phyloP scores from a whole-genome alignment of 2,888 invertebrate species.

The Parnassius glacialis region DNA sequence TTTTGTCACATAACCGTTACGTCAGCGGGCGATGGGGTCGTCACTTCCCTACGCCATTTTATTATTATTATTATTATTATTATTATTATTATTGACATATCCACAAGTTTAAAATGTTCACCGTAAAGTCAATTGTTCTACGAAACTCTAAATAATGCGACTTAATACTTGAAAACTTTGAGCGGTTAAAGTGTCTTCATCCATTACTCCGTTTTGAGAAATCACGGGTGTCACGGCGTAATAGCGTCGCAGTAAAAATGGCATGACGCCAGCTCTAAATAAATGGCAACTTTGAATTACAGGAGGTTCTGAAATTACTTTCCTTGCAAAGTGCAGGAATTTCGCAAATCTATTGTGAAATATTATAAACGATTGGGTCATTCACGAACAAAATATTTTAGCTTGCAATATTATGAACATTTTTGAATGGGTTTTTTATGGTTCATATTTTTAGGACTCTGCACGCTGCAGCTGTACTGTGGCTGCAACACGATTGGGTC shows the following conservation, averaged over 20 bases:
- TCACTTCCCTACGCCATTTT: too few relatives aligned
- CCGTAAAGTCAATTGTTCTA: conserved; percentile 10
- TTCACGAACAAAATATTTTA: background rate
- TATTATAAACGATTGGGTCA: background rate
- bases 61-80: too few relatives aligned
- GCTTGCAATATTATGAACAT: too few relatives aligned
- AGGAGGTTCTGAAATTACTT: conserved; percentile 15
- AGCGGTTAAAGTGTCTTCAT: conserved; percentile 26
- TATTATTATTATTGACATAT: too few relatives aligned
- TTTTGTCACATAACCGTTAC: too few relatives aligned
- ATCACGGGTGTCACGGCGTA: conserved; percentile 21
- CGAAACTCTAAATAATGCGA: conserved; percentile 10
- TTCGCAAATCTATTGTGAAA: conserved; percentile 5
- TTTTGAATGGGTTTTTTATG: too few relatives aligned
- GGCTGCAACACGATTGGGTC: too few relatives aligned
- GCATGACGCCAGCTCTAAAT: conserved; percentile 25
- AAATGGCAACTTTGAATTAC: conserved; percentile 19
- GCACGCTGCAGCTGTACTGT: too few relatives aligned
- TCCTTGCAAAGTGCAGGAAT: conserved; percentile 3
- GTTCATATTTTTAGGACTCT: too few relatives aligned
- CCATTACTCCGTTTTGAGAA: conserved; percentile 26
- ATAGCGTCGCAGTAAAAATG: conserved; percentile 25
- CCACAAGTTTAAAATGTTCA: background rate
- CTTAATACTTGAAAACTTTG: conserved; percentile 24
- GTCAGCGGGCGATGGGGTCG: too few relatives aligned